Base-by-base conservation (phyloP, 2,797 vertebrate genomes). In the Esox masquinongy region DNA sequence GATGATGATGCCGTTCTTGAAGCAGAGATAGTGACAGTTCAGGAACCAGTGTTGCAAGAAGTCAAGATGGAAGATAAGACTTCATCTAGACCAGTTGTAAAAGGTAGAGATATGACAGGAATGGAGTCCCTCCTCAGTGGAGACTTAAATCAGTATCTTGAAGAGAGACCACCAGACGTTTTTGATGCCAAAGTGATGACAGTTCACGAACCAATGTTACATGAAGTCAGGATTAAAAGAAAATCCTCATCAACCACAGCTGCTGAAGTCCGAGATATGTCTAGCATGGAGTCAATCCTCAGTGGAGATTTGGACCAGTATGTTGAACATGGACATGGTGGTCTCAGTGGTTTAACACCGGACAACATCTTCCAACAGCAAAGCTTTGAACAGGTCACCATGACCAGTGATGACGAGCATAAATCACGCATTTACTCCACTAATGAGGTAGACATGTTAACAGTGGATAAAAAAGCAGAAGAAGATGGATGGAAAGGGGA, bases 61-160 rank as follows among this genome's bases (percentile, higher is more conserved):
- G 73, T 86, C 16, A 43, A 2, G 6, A 47, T 77, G 29, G 15
- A 73, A 36, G n/a, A 34, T 39, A 68, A 77, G 17, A 47, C 47
- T 34, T 68, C 50, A 29, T 61, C 0, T 14, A 64, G 78, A 53
- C 6, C 31, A 64, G 59, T 74, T 17, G 49, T 26, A 26, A 11
- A 49, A 70, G 64, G 29, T 51, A 88, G 85, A 71, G 84, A 90
- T 74, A 84, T 90, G 69, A 85, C 87, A 78, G 85, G 85, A 4
- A 81, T 88, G 79, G 11, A 73, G 49, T 84, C 79, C 19, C 78
- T 91, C 59, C 67, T 88, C 75, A 83, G 17, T 51, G 81, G 24
- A 66, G 83, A 88, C 43, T 78, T 88, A 74, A 81, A 88, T 76
- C 79, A 80, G 39, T 84, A 67, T 76, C 50, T 88, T 12, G 34